These are phyloP conservation scores for Drosophila neoperkinsi DNA, from an alignment of 2,888 invertebrate genomes.

Conservation along the genomic window DNA sequence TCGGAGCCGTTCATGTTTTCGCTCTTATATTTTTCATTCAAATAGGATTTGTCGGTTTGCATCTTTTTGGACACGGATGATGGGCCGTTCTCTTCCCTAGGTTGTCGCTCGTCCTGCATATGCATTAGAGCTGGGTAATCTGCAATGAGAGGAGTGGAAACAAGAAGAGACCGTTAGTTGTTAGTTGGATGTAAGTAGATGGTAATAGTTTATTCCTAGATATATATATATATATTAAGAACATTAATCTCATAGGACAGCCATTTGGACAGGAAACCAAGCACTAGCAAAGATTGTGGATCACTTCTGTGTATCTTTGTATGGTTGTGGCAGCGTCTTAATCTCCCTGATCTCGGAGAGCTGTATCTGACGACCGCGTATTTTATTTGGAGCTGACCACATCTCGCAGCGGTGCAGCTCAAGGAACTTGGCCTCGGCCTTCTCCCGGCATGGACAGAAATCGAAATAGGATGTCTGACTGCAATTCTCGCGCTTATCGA, in stretches of 20 bases:
- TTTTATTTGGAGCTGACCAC: slow-evolving; percentile 54
- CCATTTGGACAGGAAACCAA: slow-evolving; percentile 34
- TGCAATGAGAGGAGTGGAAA: slow-evolving; percentile 38
- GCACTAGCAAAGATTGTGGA: not conserved
- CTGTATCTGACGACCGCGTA: slow-evolving; percentile 55
- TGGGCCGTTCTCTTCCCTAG: slow-evolving; percentile 8
- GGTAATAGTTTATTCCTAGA: slow-evolving; percentile 22
- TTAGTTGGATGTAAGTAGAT: slow-evolving; percentile 7
- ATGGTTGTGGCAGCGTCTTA: not conserved
- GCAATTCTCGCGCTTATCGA: slow-evolving; percentile 48
- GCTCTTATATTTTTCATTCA: slow-evolving; percentile 42
- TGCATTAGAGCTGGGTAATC: slow-evolving; percentile 69
- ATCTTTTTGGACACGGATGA: slow-evolving; percentile 25
- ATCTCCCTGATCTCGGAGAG: slow-evolving; percentile 69
- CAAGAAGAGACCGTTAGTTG: slow-evolving; percentile 40
- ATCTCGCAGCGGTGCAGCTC: slow-evolving; percentile 75
- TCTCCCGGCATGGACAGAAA: slow-evolving; percentile 82
- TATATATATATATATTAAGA: not conserved
- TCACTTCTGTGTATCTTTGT: not conserved
- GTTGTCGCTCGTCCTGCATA: slow-evolving; percentile 56
- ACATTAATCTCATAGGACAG: slow-evolving; percentile 5
- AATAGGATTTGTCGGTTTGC: slow-evolving; percentile 56
- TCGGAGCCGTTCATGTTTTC: too few species aligned
- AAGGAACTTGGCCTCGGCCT: slow-evolving; percentile 79
- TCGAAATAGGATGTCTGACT: slow-evolving; percentile 74